Evolutionary conservation across 53 echinoderm and acorn worm species (phyloP), one percentile per base, ranked within the genome.

Genomic region (Crossaster papposus): DNA sequence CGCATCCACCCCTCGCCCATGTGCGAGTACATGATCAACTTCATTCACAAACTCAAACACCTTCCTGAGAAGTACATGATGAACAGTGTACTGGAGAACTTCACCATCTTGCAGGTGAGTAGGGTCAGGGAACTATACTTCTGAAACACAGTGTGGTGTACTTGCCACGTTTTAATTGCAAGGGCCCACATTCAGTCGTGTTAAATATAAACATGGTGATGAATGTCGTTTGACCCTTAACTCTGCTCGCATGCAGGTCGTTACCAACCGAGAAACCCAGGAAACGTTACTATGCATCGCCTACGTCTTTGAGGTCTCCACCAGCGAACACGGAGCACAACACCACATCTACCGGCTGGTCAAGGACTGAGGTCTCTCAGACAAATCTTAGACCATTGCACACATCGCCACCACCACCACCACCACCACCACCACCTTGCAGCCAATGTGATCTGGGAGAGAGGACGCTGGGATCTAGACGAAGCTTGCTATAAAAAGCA

Each of bases 21-120:
- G 99, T 99, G 99, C 72, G 99, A 99, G 88, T 99, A 99, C 90
- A 99, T 99, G 99, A 96, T 99, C 88, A 96, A 99, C 91, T 99
- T 99, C 83, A 96, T 99, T 44, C 99, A 99, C 91, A 99, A 99
- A 83, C 94, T 99, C 81, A 99, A 99, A 32, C 99, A 99, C 38
- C 95, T 99, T 38, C 99, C 99, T 0, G 99, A 99, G 85, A 99
- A 99, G 88, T 99, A 98, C 88, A 99, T 99, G 99, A 99, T 99
- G 99, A 99, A 99, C 89, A 99, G 99, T 88, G 99, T 99, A 29
- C 89, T 99, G 83, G 99, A 99, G 80, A 99, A 99, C 92, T 99
- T 99, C 91, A 96, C 99, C 73, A 99, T 99, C 54, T 89, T 99
- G 72, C 99, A 99, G 96, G 99, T 96, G 36, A 80, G 93, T 44